Percentiles rank a stretch among this genome's conserved stretches.
Conservation (phyloP, 2,888 invertebrate genomes). For the Eilema sororculum region DNA sequence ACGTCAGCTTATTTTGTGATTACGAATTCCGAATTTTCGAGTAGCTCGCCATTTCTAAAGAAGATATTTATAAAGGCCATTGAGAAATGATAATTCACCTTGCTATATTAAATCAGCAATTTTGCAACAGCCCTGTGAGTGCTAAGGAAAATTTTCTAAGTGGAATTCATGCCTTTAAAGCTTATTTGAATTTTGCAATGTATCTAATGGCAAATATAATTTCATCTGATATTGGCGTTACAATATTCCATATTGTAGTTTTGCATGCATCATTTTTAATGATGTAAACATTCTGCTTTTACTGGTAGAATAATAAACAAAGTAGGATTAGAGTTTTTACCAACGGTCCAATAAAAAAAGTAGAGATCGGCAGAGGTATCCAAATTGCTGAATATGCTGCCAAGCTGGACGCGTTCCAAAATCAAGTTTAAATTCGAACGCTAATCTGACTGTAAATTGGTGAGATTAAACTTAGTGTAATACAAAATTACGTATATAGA, state of each 20-base stretch:
- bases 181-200: slow-evolving; percentile 41
- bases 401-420: slow-evolving; percentile 71
- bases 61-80: slow-evolving; percentile 39
- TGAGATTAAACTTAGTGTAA: slow-evolving; percentile 65
- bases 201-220: slow-evolving; percentile 44
- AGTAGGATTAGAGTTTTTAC: slow-evolving; percentile 53
- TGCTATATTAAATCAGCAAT: slow-evolving; percentile 44
- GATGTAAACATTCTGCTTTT: slow-evolving; percentile 2
- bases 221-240: slow-evolving; percentile 32
- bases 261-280: too few species aligned
- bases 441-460: slow-evolving; percentile 69
- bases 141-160: slow-evolving; percentile 40
- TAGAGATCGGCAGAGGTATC: slow-evolving; percentile 56
- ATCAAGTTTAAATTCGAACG: slow-evolving; percentile 62
- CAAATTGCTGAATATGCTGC: slow-evolving; percentile 69
- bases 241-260: slow-evolving; percentile 7
- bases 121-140: slow-evolving; percentile 38
- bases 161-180: slow-evolving; percentile 36
- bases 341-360: slow-evolving; percentile 66
- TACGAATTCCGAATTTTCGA: slow-evolving; percentile 40
- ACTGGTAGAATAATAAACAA: slow-evolving; percentile 40
- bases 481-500: slow-evolving; percentile 51
- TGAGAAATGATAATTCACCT: slow-evolving; percentile 46
- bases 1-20: slow-evolving; percentile 51
- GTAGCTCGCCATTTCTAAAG: slow-evolving; percentile 29